Percentiles rank a stretch among this genome's conserved stretches.
These are phyloP conservation scores for Dryobates pubescens DNA, from an alignment of 2,797 vertebrate species.

Conservation along the genomic window DNA sequence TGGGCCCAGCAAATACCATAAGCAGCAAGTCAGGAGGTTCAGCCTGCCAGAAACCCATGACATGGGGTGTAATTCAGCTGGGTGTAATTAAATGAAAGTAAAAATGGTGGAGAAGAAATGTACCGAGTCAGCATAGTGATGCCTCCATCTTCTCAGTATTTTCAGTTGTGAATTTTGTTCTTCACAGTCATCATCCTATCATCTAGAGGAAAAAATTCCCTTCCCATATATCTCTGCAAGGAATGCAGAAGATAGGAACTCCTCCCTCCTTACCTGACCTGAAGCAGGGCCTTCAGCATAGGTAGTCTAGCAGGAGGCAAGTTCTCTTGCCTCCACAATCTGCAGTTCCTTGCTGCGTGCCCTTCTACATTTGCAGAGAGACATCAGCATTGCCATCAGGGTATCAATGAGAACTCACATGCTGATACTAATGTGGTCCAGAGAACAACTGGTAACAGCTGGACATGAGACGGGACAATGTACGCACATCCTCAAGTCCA, in stretches of 20 bases:
- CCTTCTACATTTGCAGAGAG: neutral
- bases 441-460: fast-evolving
- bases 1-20: neutral
- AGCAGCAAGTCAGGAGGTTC: neutral
- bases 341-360: neutral
- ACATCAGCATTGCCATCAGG: fast-evolving
- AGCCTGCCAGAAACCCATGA: neutral
- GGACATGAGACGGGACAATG: neutral
- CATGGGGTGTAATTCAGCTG: neutral
- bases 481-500: neutral
- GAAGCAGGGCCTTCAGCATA: neutral
- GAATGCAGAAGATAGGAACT: neutral
- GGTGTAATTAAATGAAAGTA: neutral
- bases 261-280: neutral
- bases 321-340: neutral
- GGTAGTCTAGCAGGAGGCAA: neutral
- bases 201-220: neutral
- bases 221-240: neutral
- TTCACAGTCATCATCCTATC: neutral
- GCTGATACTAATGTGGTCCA: too few relatives aligned
- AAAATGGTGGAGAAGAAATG: neutral
- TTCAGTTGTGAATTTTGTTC: neutral
- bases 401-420: fast-evolving
- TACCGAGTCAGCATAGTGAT: neutral
- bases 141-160: neutral